phyloP scores from a whole-genome alignment of 2,888 invertebrate genomes.

The Trachelus troglodyta region DNA sequence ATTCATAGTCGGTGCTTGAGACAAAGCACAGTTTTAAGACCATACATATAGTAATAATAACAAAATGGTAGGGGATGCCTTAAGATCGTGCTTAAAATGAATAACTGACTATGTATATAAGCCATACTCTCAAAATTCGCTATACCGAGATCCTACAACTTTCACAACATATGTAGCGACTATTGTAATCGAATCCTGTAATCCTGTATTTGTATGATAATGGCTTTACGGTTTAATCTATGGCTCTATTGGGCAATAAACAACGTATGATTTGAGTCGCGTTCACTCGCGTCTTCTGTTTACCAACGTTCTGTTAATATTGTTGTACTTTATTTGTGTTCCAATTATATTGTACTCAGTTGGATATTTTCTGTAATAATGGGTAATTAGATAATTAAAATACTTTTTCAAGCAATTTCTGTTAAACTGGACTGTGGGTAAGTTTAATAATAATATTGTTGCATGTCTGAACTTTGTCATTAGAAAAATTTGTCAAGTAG shows the following conservation, averaged over 20 bases:
- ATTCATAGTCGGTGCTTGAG: too few species aligned
- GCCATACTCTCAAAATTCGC: neutral
- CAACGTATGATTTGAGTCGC: slow-evolving; percentile 1
- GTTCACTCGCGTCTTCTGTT: neutral
- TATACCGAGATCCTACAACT: neutral
- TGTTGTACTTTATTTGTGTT: neutral
- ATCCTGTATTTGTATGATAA: neutral
- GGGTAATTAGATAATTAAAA: neutral
- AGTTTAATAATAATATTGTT: neutral
- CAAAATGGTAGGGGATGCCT: too few species aligned
- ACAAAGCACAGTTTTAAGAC: too few species aligned
- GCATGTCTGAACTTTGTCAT: neutral
- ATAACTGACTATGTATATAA: too few species aligned
- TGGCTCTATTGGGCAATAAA: slow-evolving; percentile 3
- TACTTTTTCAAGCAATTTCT: neutral
- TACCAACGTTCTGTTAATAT: neutral
- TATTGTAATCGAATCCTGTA: neutral
- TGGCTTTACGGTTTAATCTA: neutral
- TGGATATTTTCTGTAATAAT: neutral
- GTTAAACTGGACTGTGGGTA: neutral
- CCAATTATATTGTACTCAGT: neutral
- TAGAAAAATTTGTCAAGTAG: neutral
- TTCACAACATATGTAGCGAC: neutral
- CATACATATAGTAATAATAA: too few species aligned
- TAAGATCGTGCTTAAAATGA: too few species aligned